Conservation (phyloP, 2,113 vertebrate species). For the Synodontis membranacea region DNA sequence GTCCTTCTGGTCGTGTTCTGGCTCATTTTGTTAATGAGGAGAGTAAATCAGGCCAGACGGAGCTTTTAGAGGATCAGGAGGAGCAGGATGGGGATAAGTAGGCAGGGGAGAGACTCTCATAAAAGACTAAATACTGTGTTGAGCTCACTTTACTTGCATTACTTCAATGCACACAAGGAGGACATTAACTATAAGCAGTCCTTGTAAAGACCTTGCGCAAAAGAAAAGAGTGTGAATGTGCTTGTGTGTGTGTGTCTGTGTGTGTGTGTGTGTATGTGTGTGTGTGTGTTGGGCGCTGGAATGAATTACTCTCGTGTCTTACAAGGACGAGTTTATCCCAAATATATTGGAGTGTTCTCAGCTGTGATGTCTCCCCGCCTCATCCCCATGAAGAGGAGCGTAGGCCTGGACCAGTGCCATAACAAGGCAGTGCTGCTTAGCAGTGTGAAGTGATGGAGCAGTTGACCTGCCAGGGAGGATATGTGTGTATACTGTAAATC, state of each 20-base stretch:
- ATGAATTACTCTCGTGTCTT: constrained; percentile 18
- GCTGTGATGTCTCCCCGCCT: constrained; percentile 13
- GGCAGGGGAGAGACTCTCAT: neutral
- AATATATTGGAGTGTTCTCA: constrained; percentile 31
- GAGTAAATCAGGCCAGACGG: constrained; percentile 18
- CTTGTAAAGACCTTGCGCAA: constrained; percentile 22
- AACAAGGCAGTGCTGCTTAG: constrained; percentile 12
- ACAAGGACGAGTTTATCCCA: constrained; percentile 14
- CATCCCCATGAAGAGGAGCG: neutral
- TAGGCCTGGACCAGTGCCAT: constrained; percentile 9
- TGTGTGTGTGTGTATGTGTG: constrained; percentile 5
- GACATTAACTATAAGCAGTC: constrained; percentile 4
- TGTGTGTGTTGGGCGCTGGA: neutral
- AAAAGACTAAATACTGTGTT: constrained; percentile 12
- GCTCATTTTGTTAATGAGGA: constrained; percentile 24
- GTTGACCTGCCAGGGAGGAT: neutral
- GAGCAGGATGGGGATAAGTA: constrained; percentile 4
- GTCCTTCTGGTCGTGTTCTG: constrained; percentile 13
- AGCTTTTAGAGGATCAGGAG: constrained; percentile 9
- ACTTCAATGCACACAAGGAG: constrained; percentile 7
- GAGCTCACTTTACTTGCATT: constrained; percentile 1
- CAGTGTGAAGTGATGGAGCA: constrained; percentile 20
- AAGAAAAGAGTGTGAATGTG: neutral
- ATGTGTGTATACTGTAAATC: constrained; percentile 18
- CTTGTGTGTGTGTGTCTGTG: constrained; percentile 8